Evolutionary conservation across 2,797 vertebrate genomes (phyloP), one percentile per base, ranked within the genome.

Genomic region (Cryptoblepharus egeriae): DNA sequence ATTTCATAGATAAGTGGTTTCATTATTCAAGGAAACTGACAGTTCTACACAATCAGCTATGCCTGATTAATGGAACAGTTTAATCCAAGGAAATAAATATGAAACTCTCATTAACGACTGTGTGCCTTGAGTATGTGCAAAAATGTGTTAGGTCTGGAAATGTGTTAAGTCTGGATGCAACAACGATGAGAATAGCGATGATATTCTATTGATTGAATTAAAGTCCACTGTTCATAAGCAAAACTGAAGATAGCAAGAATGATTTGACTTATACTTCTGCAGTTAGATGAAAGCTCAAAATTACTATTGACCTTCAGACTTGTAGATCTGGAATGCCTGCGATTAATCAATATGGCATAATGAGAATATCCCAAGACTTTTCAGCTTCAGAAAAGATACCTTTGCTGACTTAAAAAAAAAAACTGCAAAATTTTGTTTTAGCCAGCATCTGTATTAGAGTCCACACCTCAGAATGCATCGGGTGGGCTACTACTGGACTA

Each of bases 41-140:
- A 81, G 55, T 64, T 68, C 75, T 32, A 65, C 8, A 9, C 63
- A 84, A 83, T 72, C 71, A 22, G 32, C 52, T 77, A 52, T n/a
- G 13, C 42, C n/a, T 87, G 87, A 75, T 89, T 83, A 88, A 85
- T 87, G 55, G 87, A 88, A 86, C 60, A 55, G 9, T 78, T 87
- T 83, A 72, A 86, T 86, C 68, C 85, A 75, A 82, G 22, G 71
- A 87, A 92, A 91, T 74, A 87, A 49, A 71, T 79, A 83, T 39
- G 6, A 79, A 61, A 85, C 1, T 1, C 13, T 88, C 87, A 77
- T 67, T 82, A 82, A 77, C 65, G 15, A 65, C 39, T 64, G 4
- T 42, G 2, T 55, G 30, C 13, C 81, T 79, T 64, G 35, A 78
- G 79, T 76, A 45, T 71, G 2, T 61, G 15, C 39, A 67, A 83